These are phyloP conservation scores for Notiomystis cincta DNA, from an alignment of 2,113 vertebrate species.

Conservation along the genomic window DNA sequence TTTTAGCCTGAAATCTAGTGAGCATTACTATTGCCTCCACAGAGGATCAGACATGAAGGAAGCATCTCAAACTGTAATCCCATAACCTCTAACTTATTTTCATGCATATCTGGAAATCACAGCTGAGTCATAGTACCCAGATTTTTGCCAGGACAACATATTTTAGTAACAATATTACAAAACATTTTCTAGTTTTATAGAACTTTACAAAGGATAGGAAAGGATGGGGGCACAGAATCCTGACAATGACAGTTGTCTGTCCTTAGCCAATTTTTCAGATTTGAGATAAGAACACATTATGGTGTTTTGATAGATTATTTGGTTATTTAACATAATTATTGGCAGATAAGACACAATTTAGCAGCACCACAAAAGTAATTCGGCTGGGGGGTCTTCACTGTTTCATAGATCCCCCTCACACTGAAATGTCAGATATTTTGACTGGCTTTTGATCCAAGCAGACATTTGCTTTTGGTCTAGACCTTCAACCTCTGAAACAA, in stretches of 20 bases:
- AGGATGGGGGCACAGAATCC: neutral
- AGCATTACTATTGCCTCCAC: neutral
- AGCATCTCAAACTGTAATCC: neutral
- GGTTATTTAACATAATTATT: neutral
- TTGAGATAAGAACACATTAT: neutral
- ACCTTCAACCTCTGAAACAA: neutral
- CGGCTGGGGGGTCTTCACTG: neutral
- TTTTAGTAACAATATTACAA: neutral
- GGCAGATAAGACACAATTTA: neutral
- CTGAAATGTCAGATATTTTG: neutral
- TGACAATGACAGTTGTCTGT: neutral
- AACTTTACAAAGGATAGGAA: neutral
- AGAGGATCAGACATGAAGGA: neutral
- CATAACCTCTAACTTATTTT: neutral
- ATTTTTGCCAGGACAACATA: neutral
- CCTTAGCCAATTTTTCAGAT: neutral
- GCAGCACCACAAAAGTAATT: neutral
- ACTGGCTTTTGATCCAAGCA: neutral
- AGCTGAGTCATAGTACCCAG: neutral
- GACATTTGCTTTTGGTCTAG: neutral
- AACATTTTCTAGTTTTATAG: neutral
- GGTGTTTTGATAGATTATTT: neutral
- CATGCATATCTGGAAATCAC: neutral
- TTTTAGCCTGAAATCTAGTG: neutral
- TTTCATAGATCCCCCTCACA: neutral